Evolutionary conservation across 2,888 invertebrate species (phyloP).

Genomic region (Melinaea marsaeus): DNA sequence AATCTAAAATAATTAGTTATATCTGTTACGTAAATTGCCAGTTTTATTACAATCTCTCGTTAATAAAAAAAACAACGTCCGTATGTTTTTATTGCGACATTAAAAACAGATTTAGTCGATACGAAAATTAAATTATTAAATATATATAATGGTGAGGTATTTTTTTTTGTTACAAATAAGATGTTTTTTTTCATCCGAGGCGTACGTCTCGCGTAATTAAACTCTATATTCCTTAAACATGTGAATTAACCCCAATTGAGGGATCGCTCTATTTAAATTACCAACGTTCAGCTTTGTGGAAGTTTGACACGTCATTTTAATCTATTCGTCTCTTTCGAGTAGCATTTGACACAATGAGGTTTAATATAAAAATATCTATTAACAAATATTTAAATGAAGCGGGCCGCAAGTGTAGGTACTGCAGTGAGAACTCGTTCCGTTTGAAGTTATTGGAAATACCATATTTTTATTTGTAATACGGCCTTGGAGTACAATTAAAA

Average conservation of each 20-base stretch:
- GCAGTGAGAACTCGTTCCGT: constrained; percentile 29
- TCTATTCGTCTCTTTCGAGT: constrained; percentile 40
- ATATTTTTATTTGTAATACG: constrained; percentile 36
- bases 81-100: too few species aligned
- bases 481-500: constrained; percentile 39
- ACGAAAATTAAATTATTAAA: background rate
- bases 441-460: constrained; percentile 37
- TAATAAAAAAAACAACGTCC: too few species aligned
- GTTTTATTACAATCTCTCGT: too few species aligned
- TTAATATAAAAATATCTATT: constrained; percentile 22
- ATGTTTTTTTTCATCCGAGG: constrained; percentile 36
- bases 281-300: constrained; percentile 75
- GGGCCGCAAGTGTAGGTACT: constrained; percentile 32
- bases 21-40: too few species aligned
- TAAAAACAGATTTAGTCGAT: too few species aligned
- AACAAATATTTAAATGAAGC: constrained; percentile 26
- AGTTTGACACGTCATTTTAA: constrained; percentile 70
- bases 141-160: background rate
- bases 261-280: constrained; percentile 77
- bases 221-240: constrained; percentile 75
- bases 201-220: constrained; percentile 63
- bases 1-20: constrained; percentile 16
- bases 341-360: background rate
- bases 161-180: constrained; percentile 11
- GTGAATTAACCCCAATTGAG: constrained; percentile 78